Evolutionary conservation across 35 echinoderm and acorn worm genomes (phyloP), one percentile per base, ranked within the genome.

Genomic region (Ophioderma brevispina): DNA sequence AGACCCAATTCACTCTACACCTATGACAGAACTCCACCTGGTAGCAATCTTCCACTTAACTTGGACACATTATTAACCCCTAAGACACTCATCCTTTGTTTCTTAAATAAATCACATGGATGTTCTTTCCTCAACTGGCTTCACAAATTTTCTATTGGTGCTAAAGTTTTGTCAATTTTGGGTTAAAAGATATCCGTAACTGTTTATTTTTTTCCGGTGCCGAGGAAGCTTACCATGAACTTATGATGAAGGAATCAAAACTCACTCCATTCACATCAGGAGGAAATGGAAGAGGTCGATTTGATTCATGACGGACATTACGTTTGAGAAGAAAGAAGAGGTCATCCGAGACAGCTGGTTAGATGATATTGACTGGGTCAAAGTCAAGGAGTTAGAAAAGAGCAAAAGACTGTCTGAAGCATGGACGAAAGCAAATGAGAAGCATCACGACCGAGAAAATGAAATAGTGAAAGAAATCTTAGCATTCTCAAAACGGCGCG

Each of bases 311-410:
- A 99, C 41, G 97, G 97, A n/a, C 95, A 99, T 78, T 99, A 99
- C 82, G n/a, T 95, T 88, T 90, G 97, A 92, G 38, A 95, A 95
- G 78, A 95, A 95, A 84, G 89, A 90, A 0, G 88, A 99, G 33
- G 42, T 87, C 0, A 86, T 99, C 25, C 79, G 81, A 64, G 97
- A 99, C 77, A 95, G 87, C 33, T 99, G 97, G 97, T 75, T 99
- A 42, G 97, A 99, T 49, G 92, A 99, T 35, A 95, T 99, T n/a
- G 94, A 99, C 85, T 99, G 97, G 96, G 94, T 95, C 36, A 82
- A 86, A 41, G 37, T 93, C 19, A 92, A 92, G 36, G 91, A 93
- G 77, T 64, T 75, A 28, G 83, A 39, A 39, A 55, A 39, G 28
- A 89, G 94, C 18, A 80, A 28, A 34, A 39, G 18, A 0, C 38